Conservation (phyloP, 2,797 vertebrate species). For the Limosa lapponica region DNA sequence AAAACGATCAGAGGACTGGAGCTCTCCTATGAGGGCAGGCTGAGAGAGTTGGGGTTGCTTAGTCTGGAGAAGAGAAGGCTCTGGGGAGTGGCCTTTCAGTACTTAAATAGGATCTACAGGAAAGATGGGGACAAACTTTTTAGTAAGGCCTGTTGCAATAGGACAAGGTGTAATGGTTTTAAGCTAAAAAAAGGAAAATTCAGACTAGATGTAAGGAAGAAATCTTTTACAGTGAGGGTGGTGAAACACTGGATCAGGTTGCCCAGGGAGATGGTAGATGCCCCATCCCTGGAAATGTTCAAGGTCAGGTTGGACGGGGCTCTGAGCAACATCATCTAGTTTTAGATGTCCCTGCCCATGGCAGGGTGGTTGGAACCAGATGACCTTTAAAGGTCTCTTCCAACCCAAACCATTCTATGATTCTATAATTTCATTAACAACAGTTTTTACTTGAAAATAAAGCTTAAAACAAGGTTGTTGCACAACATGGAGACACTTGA, state of each 20-base stretch:
- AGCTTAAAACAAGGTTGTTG: background rate
- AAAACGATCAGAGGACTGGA: background rate
- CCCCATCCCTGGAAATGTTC: background rate
- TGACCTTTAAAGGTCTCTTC: background rate
- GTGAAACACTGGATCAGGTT: background rate
- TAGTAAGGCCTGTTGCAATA: rapidly evolving
- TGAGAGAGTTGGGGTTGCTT: background rate
- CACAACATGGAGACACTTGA: background rate
- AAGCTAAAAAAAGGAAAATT: background rate
- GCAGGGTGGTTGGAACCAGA: background rate
- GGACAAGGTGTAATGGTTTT: background rate
- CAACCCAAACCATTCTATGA: background rate
- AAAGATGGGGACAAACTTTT: background rate
- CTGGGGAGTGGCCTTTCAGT: rapidly evolving
- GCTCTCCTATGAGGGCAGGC: background rate
- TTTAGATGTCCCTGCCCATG: background rate
- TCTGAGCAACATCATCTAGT: background rate
- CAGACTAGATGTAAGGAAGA: background rate
- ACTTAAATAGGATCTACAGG: background rate
- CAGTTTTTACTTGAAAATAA: background rate
- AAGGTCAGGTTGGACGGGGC: background rate
- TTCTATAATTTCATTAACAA: background rate
- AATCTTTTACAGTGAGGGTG: background rate
- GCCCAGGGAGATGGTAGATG: background rate
- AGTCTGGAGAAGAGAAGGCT: background rate